Percentiles rank a stretch among this genome's conserved stretches.
These are phyloP conservation scores for Diloba caeruleocephala DNA, from an alignment of 2,888 invertebrate species.

Conservation along the genomic window DNA sequence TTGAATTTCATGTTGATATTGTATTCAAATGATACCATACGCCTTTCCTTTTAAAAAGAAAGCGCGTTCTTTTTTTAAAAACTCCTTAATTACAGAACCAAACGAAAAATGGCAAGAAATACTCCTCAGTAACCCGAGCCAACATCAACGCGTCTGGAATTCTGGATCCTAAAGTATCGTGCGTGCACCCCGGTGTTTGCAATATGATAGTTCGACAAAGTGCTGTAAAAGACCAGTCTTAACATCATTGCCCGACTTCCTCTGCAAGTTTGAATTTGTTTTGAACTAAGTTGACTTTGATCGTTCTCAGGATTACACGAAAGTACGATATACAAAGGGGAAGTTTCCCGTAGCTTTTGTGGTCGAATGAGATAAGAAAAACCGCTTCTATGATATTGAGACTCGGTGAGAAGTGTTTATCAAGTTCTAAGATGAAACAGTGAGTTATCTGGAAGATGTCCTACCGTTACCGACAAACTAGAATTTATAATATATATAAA, in stretches of 20 bases:
- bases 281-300: conserved; percentile 58
- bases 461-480: conserved; percentile 14
- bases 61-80: no score
- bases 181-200: conserved; percentile 20
- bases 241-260: conserved; percentile 44
- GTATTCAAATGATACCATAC: no score
- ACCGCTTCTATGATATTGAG: conserved; percentile 45
- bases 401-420: conserved; percentile 39
- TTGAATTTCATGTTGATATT: no score
- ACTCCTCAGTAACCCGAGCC: conserved; percentile 17
- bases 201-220: conserved; percentile 49
- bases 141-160: conserved; percentile 17
- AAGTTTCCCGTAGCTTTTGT: conserved; percentile 48
- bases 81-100: no score
- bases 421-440: conserved; percentile 50
- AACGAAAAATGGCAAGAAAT: conserved; percentile 14
- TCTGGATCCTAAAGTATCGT: conserved; percentile 27
- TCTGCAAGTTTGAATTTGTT: conserved; percentile 59
- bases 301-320: conserved; percentile 54
- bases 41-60: background rate
- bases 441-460: conserved; percentile 21
- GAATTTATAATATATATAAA: no score
- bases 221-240: conserved; percentile 45
- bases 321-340: conserved; percentile 50
- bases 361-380: conserved; percentile 51